These are phyloP conservation scores for Syngnathoides biaculeatus DNA, from an alignment of 2,113 vertebrate genomes.

Conservation along the genomic window DNA sequence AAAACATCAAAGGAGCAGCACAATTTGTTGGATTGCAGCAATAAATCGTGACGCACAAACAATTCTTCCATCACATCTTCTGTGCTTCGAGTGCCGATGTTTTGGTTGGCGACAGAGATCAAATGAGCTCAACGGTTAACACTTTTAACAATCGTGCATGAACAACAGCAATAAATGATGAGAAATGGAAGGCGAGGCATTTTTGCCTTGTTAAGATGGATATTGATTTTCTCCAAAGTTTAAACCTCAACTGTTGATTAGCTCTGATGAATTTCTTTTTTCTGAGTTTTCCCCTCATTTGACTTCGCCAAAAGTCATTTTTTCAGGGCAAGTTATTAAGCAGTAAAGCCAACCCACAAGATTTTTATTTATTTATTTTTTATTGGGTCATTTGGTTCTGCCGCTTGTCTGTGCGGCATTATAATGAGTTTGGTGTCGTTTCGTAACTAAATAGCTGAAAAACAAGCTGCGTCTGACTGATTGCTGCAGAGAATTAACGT, in stretches of 20 bases:
- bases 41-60: no score
- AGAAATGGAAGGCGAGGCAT: neutral
- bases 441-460: neutral
- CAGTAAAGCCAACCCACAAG: neutral
- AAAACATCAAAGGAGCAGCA: no score
- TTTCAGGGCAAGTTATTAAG: neutral
- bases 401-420: neutral
- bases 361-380: neutral
- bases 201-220: neutral
- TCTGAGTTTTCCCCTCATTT: neutral
- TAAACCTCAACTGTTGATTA: neutral
- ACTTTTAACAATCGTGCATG: no score
- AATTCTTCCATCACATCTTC: no score
- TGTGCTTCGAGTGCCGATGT: no score
- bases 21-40: no score
- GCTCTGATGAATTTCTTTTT: neutral
- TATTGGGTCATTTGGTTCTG: neutral
- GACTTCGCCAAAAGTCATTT: neutral
- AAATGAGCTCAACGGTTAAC: neutral
- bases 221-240: neutral
- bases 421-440: neutral
- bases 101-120: neutral
- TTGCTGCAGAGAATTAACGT: neutral
- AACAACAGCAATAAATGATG: neutral
- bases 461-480: constrained; percentile 1